Evolutionary conservation across 2,888 invertebrate genomes (phyloP), one percentile per base, ranked within the genome.

Genomic region (Brachylomia viminalis): DNA sequence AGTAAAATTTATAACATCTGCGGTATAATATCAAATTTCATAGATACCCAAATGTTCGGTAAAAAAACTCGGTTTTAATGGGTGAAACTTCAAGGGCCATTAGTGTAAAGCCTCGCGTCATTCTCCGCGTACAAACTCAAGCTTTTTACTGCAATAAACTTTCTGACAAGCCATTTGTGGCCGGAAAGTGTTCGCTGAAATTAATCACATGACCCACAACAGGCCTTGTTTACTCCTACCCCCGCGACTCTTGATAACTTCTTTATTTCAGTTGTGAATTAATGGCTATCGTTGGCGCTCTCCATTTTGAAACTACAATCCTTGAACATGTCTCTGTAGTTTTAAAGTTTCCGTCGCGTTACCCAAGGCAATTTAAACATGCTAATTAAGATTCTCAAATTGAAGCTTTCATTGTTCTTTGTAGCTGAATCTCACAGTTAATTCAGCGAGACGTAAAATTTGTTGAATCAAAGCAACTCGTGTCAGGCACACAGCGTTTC

Each of bases 111-210:
- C 93, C 92, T 92, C 92, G 91, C 93, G 94, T 94, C 94, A 94
- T 95, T 93, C 93, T 93, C 91, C 89, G 90, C 91, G 92, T 92
- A 93, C 92, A 92, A 93, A 94, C 92, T 93, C 92, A 88, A 90
- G 92, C 92, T 95, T 95, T 95, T 95, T 95, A 94, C 94, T 93
- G 95, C 95, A 94, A 95, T 95, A 95, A 95, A 95, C 93, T 95
- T 95, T 94, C 92, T 95, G 95, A 95, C 94, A 94, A 93, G 92
- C 94, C 94, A 94, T 95, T 95, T 95, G 94, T 93, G 94, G 92
- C 91, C 92, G 92, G 92, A 92, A 93, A 95, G 94, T 94, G 94
- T 95, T 93, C 93, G 91, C 91, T 92, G 88, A 92, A 94, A 95
- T 95, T 94, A 95, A 95, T 95, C 94, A 94, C 92, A 92, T 93